These are phyloP conservation scores for Denticeps clupeoides DNA, from an alignment of 2,797 vertebrate species.

Conservation along the genomic window DNA sequence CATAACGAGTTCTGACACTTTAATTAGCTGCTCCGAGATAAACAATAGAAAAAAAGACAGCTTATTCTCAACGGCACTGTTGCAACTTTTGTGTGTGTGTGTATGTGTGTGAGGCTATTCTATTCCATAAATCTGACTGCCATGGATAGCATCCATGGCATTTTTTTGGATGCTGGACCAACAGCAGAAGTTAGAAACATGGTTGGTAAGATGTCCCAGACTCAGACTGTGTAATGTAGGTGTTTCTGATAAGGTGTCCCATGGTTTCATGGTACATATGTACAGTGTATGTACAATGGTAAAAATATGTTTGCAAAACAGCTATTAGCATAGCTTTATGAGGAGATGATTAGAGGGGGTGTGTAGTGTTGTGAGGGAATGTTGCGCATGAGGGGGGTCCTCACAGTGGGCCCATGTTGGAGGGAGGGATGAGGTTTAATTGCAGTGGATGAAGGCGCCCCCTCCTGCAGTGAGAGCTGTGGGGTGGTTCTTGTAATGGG, in stretches of 20 bases:
- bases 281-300: not conserved
- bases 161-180: too few species aligned
- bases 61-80: not conserved
- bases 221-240: too few species aligned
- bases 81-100: slow-evolving; percentile 1
- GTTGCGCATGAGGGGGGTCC: too few species aligned
- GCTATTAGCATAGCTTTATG: not conserved
- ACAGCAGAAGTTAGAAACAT: too few species aligned
- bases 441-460: not conserved
- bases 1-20: slow-evolving; percentile 44
- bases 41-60: slow-evolving; percentile 31
- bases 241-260: too few species aligned
- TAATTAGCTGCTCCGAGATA: slow-evolving; percentile 38
- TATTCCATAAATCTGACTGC: too few species aligned
- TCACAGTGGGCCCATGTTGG: too few species aligned
- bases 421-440: slow-evolving; percentile 7
- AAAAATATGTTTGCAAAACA: too few species aligned
- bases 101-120: slow-evolving; percentile 7
- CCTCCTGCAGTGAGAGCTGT: not conserved
- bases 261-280: too few species aligned
- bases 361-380: too few species aligned
- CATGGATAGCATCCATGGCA: too few species aligned
- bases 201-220: too few species aligned
- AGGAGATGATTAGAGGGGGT: not conserved
- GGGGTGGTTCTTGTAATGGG: not conserved